Percentiles rank a stretch among this genome's conserved stretches.
Conservation (phyloP, 2,888 invertebrate genomes). For the Eupsilia transversa region DNA sequence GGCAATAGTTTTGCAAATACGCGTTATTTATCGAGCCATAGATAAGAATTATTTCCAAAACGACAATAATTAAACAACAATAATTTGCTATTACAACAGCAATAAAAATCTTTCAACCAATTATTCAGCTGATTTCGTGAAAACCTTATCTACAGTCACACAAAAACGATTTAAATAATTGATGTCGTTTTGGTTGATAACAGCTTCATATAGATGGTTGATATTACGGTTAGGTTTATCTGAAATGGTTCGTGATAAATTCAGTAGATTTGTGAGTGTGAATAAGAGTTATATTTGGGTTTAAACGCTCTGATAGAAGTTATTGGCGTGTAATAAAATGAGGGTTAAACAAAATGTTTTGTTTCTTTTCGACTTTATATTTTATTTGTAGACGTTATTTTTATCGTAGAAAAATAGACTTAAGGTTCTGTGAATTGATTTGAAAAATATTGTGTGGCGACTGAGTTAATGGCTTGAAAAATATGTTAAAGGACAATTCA, state of each 20-base stretch:
- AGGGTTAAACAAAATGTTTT: constrained; percentile 11
- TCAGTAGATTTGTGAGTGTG: constrained; percentile 19
- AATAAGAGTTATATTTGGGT: constrained; percentile 35
- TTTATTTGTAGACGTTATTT: constrained; percentile 28
- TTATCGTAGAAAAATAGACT: constrained; percentile 3
- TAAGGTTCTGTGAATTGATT: background rate
- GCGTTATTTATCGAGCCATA: background rate
- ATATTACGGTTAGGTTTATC: constrained; percentile 7
- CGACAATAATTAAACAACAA: constrained; percentile 4
- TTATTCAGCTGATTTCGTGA: constrained; percentile 25
- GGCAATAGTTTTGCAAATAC: background rate
- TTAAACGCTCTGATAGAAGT: constrained; percentile 37
- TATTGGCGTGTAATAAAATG: constrained; percentile 47
- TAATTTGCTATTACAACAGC: constrained; percentile 9
- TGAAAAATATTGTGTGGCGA: background rate
- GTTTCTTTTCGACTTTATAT: constrained; percentile 30
- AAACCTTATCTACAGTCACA: constrained; percentile 30
- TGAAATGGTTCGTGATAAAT: constrained; percentile 21
- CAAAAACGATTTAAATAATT: constrained; percentile 45
- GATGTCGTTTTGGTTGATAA: constrained; percentile 24
- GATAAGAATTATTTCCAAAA: constrained; percentile 24
- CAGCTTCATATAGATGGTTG: constrained; percentile 14
- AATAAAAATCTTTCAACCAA: constrained; percentile 23
- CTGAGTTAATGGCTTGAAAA: background rate
- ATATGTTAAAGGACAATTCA: background rate